These are phyloP conservation scores for Acropternis orthonyx DNA, from an alignment of 2,797 vertebrate species.

Conservation along the genomic window DNA sequence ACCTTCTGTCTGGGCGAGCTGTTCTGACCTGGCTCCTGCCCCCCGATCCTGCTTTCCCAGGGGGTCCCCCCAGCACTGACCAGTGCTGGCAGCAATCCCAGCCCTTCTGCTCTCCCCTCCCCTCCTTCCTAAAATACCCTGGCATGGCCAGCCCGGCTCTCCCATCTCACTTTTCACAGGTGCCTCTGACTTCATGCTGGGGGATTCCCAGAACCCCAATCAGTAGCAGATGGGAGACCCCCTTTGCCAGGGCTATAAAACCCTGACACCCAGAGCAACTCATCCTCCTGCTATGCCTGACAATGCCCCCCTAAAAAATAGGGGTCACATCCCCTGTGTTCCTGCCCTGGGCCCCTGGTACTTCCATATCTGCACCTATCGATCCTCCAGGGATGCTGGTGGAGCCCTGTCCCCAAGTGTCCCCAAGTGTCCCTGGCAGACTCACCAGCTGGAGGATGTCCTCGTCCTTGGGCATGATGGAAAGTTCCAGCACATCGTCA, in stretches of 20 bases:
- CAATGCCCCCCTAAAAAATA: background rate
- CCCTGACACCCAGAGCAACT: background rate
- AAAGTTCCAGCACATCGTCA: slow-evolving; percentile 91
- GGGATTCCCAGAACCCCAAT: background rate
- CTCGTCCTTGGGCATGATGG: slow-evolving; percentile 97
- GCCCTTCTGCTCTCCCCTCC: background rate
- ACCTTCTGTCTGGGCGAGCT: fast-evolving
- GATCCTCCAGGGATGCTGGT: background rate
- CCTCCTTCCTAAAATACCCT: background rate
- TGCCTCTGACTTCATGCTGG: fast-evolving
- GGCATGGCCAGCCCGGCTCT: background rate
- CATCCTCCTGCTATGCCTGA: fast-evolving
- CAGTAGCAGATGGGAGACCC: background rate
- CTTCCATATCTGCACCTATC: background rate
- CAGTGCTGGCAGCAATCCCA: fast-evolving
- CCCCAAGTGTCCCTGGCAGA: background rate
- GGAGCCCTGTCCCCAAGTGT: background rate
- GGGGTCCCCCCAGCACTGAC: background rate
- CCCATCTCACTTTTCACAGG: background rate
- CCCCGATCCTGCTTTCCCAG: fast-evolving
- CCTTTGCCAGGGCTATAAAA: background rate
- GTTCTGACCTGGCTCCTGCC: too few species aligned
- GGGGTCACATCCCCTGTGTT: fast-evolving
- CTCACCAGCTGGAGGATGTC: slow-evolving; percentile 98
- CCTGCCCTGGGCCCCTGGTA: fast-evolving